Evolutionary conservation across 2,888 invertebrate genomes (phyloP), one percentile per base, ranked within the genome.

Genomic region (Drosophila aldrichi): DNA sequence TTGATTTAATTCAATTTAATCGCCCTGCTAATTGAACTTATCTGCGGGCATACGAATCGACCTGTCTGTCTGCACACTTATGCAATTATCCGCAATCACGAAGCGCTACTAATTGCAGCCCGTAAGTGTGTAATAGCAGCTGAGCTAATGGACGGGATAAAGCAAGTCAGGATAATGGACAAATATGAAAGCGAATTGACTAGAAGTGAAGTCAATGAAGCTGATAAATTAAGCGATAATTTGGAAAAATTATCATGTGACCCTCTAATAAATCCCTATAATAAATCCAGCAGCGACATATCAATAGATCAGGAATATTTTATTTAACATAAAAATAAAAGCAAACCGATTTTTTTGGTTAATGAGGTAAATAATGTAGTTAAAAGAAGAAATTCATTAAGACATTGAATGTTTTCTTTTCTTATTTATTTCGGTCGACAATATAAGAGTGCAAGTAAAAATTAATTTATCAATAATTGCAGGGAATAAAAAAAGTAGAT

Each of bases 1-100:
- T 82, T 66, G 64, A 60, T 65, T 61, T 77, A 60, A 82, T 79
- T 72, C 58, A 68, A 65, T 49, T 67, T 65, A 85, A 82, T 79
- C 48, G 61, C 14, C 8, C 51, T 12, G 22, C 46, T 59, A 55
- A 77, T 74, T 67, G 51, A 29, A 25, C 54, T 73, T 74, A 85
- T 86, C 83, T 34, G 22, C 25, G 32, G 32, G 14, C 34, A 52
- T 22, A 1, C 34, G 22, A 52, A 20, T 52, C 22, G 2, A 36
- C 8, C 51, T 36, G 40, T 14, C 29, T 12, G 29, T 14, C 29
- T 12, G 29, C 40, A 12, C 41, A 59, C 36, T 58, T 44, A 60
- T 10, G n/a, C 46, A 57, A 74, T 68, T 58, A 58, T 20, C 16
- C 14, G 40, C 9, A 20, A 29, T 63, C 2, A 38, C n/a, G 25